Evolutionary conservation across 1,140 invertebrate species (phyloP), one percentile per base, ranked within the genome.

Genomic region (Eciton burchellii): DNA sequence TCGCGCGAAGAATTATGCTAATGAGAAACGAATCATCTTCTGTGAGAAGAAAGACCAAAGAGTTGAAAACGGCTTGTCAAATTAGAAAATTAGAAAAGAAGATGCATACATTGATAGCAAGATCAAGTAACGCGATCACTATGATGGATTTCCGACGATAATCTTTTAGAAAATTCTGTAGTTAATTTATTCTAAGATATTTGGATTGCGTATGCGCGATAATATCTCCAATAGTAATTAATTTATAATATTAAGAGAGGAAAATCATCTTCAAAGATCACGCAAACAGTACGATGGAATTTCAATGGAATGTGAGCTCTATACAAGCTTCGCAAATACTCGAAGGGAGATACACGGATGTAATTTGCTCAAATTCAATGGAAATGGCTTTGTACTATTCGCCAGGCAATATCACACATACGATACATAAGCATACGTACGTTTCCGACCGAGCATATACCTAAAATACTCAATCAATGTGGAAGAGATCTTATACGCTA

Each of bases 391-490:
- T 71, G 77, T 86, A 85, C 56, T 62, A 71, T 83, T 82, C 71
- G 77, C 63, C 70, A 47, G 29, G 59, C 74, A 81, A 47, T 79
- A 76, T 21, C 35, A 54, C 77, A 68, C 56, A 29, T 12, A 49
- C 52, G n/a, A 24, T 35, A 59, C 35, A 21, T 26, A 5, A 29
- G 14, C 14, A 59, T 8, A 70, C 56, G 71, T 19, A 56, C 43
- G 56, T 77, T 74, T 76, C 35, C 63, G 63, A 68, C 49, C 63
- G 63, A 66, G 74, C 47, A 47, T 59, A 14, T 68, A 45, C 41
- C 43, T 66, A 68, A 76, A 65, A 86, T 86, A 87, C 59, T 85
- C 71, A 86, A 45, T 77, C 52, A 63, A 52, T 29, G 71, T 77
- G 52, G 57, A 35, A 54, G 56, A n/a, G 52, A 60, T 56, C 19